Evolutionary conservation across 2,113 vertebrate species (phyloP), one percentile per base, ranked within the genome.

Genomic region (Neolamprologus brichardi): DNA sequence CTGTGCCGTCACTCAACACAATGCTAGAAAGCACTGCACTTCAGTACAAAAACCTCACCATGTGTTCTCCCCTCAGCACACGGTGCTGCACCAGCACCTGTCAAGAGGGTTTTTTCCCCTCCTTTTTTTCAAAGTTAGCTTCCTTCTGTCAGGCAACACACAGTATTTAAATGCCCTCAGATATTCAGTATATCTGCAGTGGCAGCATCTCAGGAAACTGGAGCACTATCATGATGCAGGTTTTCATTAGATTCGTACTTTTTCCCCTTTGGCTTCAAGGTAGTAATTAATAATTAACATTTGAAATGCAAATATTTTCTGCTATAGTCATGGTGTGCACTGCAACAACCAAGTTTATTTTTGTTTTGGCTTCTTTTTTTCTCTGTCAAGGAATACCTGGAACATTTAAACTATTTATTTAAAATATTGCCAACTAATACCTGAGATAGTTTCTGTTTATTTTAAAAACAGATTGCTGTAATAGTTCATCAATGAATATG

Each of bases 41-140:
- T 86, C 75, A 53, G 28, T 84, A 53, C 88, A 84, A 86, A 46
- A 86, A 89, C 62, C 46, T 75, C 37, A 23, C 23, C 23, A 72
- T 72, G 20, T 44, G 39, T 2, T 77, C 70, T 28, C 15, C 6
- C 23, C 23, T 75, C 41, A 75, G 70, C 8, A 11, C 70, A 12
- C 0, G 9, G 9, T 11, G 4, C 70, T 49, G 4, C 70, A 77
- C 15, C 41, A 49, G 41, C 70, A 49, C 23, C 41, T 77, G 70
- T 9, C 0, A 58, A 28, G 78, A 20, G 30, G 30, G 10, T 7
- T 56, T 79, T 17, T 25, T 6, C 5, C 34, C 37, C 30, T 5
- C 9, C 11, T 28, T 62, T 7, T 62, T 18, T 64, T 37, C 11
- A 78, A 37, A n/a, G 28, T 75, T 56, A 79, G 14, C 70, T 23